phyloP scores from a whole-genome alignment of 2,888 invertebrate species.

The Drosophila robusta region DNA sequence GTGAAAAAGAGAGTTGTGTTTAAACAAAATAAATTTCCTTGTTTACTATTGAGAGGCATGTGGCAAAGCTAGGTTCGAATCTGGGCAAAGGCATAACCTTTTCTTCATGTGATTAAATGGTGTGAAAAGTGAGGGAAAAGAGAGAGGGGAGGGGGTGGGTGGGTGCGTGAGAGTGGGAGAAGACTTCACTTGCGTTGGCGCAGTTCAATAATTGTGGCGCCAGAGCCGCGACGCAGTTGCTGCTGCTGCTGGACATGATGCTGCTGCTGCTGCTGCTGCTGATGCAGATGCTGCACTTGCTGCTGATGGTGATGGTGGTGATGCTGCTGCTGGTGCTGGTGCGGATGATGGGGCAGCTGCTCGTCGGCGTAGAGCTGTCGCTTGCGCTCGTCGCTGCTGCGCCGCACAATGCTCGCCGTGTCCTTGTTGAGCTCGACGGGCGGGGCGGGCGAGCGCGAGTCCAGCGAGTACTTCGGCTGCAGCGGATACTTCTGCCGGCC shows the following conservation, averaged over 20 bases:
- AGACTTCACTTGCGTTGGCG: constrained; percentile 81
- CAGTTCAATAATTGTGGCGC: constrained; percentile 88
- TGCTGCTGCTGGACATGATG: constrained; percentile 47
- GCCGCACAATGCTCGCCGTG: constrained; percentile 86
- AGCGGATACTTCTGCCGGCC: constrained; percentile 64
- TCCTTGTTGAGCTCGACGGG: constrained; percentile 84
- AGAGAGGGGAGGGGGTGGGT: not conserved
- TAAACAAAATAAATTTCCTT: too few species aligned
- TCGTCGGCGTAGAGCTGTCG: constrained; percentile 42
- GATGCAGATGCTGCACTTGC: constrained; percentile 41
- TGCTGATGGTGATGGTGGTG: constrained; percentile 74
- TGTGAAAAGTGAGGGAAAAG: not conserved
- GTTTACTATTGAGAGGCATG: too few species aligned
- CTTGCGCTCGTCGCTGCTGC: constrained; percentile 84
- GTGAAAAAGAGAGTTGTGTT: too few species aligned
- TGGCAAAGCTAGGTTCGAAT: too few species aligned
- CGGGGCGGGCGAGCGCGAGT: constrained; percentile 82
- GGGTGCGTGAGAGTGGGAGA: not conserved
- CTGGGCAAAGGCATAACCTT: too few species aligned
- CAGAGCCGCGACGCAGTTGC: constrained; percentile 84
- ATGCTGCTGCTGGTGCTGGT: constrained; percentile 82
- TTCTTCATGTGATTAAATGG: too few species aligned
- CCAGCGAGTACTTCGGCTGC: constrained; percentile 81
- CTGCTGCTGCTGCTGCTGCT: constrained; percentile 30
- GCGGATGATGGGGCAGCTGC: constrained; percentile 58